Base-by-base conservation (phyloP, 2,113 vertebrate species). In the Pipra filicauda region DNA sequence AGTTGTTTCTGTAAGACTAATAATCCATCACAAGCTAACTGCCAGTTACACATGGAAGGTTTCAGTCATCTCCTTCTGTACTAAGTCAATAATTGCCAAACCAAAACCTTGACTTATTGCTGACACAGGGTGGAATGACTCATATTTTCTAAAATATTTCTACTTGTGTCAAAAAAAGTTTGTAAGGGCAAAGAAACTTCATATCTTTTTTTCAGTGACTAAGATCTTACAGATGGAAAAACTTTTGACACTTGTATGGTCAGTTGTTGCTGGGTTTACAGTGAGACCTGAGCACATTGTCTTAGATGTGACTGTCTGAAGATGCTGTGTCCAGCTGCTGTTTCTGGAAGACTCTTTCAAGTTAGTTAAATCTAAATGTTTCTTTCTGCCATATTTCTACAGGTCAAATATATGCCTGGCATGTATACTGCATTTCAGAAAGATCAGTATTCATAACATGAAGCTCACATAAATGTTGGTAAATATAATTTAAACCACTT, bases 1-100 rank as follows among this genome's bases (percentile, higher is more conserved):
- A 49, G 85, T 71, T 79, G 85, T 66, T 94, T 93, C 80, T 90
- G 57, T 67, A 76, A 91, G 59, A 72, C 72, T 92, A 92, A 95
- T 88, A 96, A 96, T 92, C 75, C 90, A 80, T 96, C 94, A 78
- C 85, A 86, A 61, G 35, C 23, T 55, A 48, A 65, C 64, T 54
- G 43, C 75, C 43, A 88, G 76, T 74, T 93, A 85, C 81, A 93
- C 31, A 58, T 80, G 48, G 72, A 88, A 96, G 37, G 54, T 86
- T 88, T 95, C 88, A 86, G 58, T 46, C 6, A 0, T 69, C 61
- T 91, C 88, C 79, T 93, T 71, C 72, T 75, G 35, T 81, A 93
- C 71, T 48, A 76, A 84, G 88, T 84, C 73, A 96, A 17, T 24
- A 75, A 61, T 3, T 73, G 41, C 55, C 74, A 88, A 65, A 18